These are phyloP conservation scores for Sylvilagus bachmani DNA, from an alignment of 2,113 vertebrate species.

Conservation along the genomic window DNA sequence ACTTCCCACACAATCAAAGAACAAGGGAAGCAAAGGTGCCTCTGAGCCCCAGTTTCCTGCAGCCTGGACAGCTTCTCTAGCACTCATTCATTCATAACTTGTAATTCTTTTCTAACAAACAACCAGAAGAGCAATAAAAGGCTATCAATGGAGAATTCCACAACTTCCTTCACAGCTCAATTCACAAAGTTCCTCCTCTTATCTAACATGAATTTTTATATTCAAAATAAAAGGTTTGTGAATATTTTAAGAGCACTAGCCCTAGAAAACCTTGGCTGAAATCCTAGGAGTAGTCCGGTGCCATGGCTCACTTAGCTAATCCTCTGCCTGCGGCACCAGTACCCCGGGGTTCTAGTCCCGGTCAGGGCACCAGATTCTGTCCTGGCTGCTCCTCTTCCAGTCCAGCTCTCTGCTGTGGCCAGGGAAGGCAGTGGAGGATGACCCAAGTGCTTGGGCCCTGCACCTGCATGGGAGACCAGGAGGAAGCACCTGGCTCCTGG, in stretches of 20 bases:
- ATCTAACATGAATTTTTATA: not conserved
- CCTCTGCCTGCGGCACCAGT: too few relatives aligned
- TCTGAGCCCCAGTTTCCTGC: not conserved
- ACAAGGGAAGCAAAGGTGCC: not conserved
- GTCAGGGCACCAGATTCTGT: too few relatives aligned
- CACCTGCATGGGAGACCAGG: too few relatives aligned
- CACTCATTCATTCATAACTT: slow-evolving; percentile 24
- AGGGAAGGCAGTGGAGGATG: too few relatives aligned
- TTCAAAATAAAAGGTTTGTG: not conserved
- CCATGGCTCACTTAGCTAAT: too few relatives aligned
- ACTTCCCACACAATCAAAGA: not conserved
- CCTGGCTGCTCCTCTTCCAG: too few relatives aligned
- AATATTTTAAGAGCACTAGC: not conserved
- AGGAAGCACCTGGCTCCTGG: too few relatives aligned
- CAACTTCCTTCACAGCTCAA: not conserved
- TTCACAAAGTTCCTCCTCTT: slow-evolving; percentile 32
- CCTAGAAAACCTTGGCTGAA: not conserved
- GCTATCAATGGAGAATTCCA: not conserved
- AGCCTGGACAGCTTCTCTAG: not conserved
- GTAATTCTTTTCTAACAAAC: slow-evolving; percentile 28
- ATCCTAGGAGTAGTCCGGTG: not conserved
- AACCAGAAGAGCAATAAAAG: slow-evolving; percentile 22
- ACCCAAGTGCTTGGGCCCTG: too few relatives aligned
- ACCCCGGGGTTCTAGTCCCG: too few relatives aligned
- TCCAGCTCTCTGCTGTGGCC: too few relatives aligned